phyloP scores from a whole-genome alignment of 1,140 invertebrate genomes.

The Procambarus virginalis region DNA sequence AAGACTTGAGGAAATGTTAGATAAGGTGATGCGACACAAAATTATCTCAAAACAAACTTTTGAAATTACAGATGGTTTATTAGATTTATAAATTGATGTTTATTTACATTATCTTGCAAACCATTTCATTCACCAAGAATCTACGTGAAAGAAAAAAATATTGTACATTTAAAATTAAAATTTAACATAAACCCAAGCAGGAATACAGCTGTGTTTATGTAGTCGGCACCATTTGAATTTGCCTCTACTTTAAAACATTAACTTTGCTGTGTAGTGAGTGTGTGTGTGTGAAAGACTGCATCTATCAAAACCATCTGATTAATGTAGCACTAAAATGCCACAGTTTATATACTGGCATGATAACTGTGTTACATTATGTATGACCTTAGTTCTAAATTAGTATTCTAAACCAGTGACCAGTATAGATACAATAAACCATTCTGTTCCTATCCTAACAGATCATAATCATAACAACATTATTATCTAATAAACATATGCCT shows the following conservation, averaged over 20 bases:
- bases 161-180: not conserved
- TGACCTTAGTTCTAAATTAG: not conserved
- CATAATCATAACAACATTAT: not conserved
- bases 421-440: not conserved
- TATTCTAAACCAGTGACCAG: not conserved
- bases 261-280: not conserved
- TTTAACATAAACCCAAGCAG: not conserved
- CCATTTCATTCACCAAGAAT: not conserved
- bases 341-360: slow-evolving; percentile 1
- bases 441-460: not conserved
- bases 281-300: not conserved
- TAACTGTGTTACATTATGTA: not conserved
- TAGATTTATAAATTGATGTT: not conserved
- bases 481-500: not conserved
- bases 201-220: not conserved
- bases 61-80: not conserved
- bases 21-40: not conserved
- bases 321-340: not conserved
- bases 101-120: not conserved
- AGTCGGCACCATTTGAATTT: not conserved
- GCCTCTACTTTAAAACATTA: not conserved
- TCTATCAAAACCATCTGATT: not conserved
- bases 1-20: not conserved
- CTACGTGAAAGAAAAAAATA: not conserved
- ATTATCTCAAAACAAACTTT: not conserved